These are phyloP conservation scores for Ceyx cyanopectus DNA, from an alignment of 2,113 vertebrate species.

Conservation along the genomic window DNA sequence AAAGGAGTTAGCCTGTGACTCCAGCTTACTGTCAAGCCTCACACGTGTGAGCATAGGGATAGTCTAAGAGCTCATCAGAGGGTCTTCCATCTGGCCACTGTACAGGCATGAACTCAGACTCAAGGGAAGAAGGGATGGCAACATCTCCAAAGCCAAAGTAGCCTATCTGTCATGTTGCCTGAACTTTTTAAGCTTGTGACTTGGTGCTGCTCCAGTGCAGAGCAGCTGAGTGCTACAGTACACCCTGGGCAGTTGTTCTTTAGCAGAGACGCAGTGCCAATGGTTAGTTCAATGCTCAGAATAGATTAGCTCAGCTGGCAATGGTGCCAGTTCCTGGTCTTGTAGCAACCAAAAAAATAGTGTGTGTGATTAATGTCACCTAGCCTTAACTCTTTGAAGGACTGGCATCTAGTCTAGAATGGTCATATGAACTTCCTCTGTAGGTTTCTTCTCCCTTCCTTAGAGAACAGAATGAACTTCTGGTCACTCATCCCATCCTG, in stretches of 20 bases:
- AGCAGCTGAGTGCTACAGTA: background rate
- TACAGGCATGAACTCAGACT: background rate
- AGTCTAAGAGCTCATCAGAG: background rate
- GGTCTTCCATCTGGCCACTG: background rate
- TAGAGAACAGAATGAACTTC: background rate
- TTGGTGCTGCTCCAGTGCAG: background rate
- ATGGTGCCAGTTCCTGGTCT: background rate
- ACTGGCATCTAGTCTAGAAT: background rate
- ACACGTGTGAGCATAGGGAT: background rate
- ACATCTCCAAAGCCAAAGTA: background rate
- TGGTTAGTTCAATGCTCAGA: background rate
- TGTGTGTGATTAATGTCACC: background rate
- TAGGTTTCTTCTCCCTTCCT: background rate
- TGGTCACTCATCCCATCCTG: background rate
- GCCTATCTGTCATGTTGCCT: background rate
- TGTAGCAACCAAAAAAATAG: background rate
- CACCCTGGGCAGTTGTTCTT: accelerated
- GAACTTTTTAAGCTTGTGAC: background rate
- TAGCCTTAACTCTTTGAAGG: background rate
- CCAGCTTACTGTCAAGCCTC: background rate
- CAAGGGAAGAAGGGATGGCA: background rate
- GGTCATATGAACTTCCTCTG: background rate
- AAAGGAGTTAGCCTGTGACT: background rate
- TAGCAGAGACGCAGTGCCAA: background rate
- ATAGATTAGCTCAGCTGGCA: background rate